phyloP scores from a whole-genome alignment of 2,888 invertebrate species.

The Teleogryllus oceanicus region DNA sequence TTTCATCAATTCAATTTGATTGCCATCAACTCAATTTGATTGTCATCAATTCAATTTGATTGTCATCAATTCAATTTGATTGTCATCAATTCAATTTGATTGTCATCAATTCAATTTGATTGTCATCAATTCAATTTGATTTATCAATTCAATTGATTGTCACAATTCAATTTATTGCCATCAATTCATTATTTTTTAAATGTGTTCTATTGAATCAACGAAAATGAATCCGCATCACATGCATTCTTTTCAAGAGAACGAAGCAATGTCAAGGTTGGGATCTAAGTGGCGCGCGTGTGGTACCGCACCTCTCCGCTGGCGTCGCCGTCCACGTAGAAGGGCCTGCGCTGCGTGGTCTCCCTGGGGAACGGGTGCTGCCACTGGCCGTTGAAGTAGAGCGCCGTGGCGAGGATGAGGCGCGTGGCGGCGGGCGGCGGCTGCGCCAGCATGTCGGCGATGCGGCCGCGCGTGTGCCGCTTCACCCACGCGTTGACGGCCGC shows the following conservation, averaged over 20 bases:
- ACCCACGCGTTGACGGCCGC: slow-evolving; percentile 53
- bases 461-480: slow-evolving; percentile 56
- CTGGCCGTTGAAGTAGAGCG: slow-evolving; percentile 67
- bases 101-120: too few relatives aligned
- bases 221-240: not conserved
- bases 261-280: not conserved
- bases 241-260: slow-evolving; percentile 18
- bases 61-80: too few relatives aligned
- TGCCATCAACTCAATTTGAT: too few relatives aligned
- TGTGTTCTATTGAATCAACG: too few relatives aligned
- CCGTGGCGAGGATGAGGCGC: slow-evolving; percentile 61
- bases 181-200: too few relatives aligned
- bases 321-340: slow-evolving; percentile 18
- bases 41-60: too few relatives aligned
- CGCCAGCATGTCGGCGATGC: slow-evolving; percentile 58
- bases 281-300: too few relatives aligned
- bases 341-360: slow-evolving; percentile 55
- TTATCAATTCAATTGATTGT: too few relatives aligned
- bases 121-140: too few relatives aligned
- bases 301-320: not conserved
- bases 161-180: too few relatives aligned
- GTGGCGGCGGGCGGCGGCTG: slow-evolving; percentile 55
- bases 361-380: slow-evolving; percentile 64
- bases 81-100: too few relatives aligned
- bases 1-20: too few relatives aligned